phyloP scores from a whole-genome alignment of 2,797 vertebrate genomes.

The Pangasius sanitwongsei region DNA sequence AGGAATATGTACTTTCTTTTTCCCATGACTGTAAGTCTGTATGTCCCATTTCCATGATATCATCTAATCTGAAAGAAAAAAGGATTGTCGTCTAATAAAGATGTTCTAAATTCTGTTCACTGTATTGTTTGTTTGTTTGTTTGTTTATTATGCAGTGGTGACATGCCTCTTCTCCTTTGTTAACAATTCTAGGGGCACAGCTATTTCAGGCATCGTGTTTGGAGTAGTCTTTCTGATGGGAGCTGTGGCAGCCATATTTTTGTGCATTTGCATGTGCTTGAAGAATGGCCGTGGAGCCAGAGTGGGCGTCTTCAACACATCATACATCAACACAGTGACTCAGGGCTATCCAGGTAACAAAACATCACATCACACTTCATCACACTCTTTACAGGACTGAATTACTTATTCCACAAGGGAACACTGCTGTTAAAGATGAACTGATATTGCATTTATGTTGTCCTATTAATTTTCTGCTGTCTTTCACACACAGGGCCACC shows the following conservation, averaged over 20 bases:
- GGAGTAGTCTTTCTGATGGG: conserved; percentile 93
- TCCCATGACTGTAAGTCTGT: not conserved
- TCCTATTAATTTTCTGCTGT: not conserved
- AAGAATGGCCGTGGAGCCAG: conserved; percentile 82
- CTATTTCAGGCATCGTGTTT: conserved; percentile 89
- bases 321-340: conserved; percentile 82
- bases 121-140: not conserved
- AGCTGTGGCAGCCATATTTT: conserved; percentile 84
- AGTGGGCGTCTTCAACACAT: conserved; percentile 81
- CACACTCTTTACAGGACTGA: not conserved
- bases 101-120: not conserved
- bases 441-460: not conserved
- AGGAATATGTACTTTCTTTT: no score
- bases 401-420: not conserved
- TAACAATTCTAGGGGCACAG: conserved; percentile 81
- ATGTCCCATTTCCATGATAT: not conserved
- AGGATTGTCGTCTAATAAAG: not conserved
- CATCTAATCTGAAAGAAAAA: no score
- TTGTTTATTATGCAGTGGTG: conserved; percentile 42
- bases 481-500: conserved; percentile 76
- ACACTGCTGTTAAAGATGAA: not conserved
- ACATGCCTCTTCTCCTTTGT: conserved; percentile 34
- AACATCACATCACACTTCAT: conserved; percentile 4
- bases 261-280: conserved; percentile 91
- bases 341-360: conserved; percentile 80